These are phyloP conservation scores for Aldabrachelys gigantea DNA, from an alignment of 2,113 vertebrate species.

Conservation along the genomic window DNA sequence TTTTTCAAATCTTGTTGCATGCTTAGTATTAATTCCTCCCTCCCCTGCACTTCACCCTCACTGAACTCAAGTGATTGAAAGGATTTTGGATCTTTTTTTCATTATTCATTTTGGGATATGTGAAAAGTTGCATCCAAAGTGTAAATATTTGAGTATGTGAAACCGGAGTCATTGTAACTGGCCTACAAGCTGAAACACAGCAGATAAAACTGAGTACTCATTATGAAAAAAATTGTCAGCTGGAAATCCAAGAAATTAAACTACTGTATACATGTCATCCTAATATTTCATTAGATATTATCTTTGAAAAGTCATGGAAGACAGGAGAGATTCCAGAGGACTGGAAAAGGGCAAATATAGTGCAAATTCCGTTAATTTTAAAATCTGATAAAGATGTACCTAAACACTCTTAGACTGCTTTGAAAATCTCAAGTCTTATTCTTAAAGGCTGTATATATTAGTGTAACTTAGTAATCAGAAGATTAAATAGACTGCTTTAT, in stretches of 20 bases:
- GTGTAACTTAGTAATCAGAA: not conserved
- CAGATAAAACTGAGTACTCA: not conserved
- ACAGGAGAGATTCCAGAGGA: no score
- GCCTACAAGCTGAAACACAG: not conserved
- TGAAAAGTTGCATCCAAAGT: not conserved
- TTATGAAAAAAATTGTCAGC: not conserved
- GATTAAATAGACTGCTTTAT: not conserved
- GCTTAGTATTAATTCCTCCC: not conserved
- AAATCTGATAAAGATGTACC: not conserved
- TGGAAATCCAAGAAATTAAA: not conserved
- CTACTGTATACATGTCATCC: not conserved
- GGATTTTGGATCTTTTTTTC: not conserved
- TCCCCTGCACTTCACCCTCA: not conserved
- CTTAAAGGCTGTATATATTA: not conserved
- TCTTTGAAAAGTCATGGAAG: no score
- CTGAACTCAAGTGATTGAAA: not conserved
- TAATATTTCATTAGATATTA: not conserved
- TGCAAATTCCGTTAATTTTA: not conserved
- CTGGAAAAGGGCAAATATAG: no score
- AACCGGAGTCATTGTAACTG: rapidly evolving
- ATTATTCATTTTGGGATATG: not conserved
- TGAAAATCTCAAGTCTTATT: not conserved
- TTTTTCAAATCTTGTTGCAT: conserved; percentile 37
- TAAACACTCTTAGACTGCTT: not conserved
- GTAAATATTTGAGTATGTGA: not conserved